Evolutionary conservation across 1,140 invertebrate genomes (phyloP), one percentile per base, ranked within the genome.

Genomic region (Rhynchophorus ferrugineus): DNA sequence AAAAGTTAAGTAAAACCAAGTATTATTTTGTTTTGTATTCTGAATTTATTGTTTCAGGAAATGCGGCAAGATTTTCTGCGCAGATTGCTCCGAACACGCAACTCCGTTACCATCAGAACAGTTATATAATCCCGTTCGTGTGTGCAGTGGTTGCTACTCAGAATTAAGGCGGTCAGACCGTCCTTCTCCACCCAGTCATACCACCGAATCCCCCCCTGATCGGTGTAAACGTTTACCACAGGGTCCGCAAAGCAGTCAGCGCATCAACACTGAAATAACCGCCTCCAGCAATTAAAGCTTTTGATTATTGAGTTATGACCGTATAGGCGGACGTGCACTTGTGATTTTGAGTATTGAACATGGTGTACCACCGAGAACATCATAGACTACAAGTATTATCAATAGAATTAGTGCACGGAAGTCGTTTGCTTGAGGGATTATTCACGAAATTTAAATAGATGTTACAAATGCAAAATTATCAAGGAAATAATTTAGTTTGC

Each of bases 61-160:
- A 65, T 92, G 89, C 71, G 89, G 89, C 1, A 81, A 84, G 67
- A 84, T 92, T 58, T 92, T 90, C 66, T 92, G 89, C 66, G 79
- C 82, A n/a, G 83, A 88, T 59, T 93, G 89, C 70, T 87, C 87
- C 1, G 84, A 88, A 59, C 82, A 87, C 60, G 83, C 80, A 54
- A 81, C 83, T 0, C 83, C 87, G 0, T 68, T 92, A 45, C 89
- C 89, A 5, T 79, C 79, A 49, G 87, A 91, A 66, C 85, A 89
- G 57, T 76, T 91, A 2, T 87, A 82, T 62, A 81, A 83, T 65
- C 87, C 88, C 1, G 87, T 89, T 7, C 74, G 89, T 43, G 86
- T 92, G 1, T 91, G 89, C 67, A 75, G 73, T 33, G 68, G 71
- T 0, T 87, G 85, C 64, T 82, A 75, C 60, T 68, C 73, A 0